phyloP scores from a whole-genome alignment of 2,797 vertebrate species.

The Lycodopsis pacificus region DNA sequence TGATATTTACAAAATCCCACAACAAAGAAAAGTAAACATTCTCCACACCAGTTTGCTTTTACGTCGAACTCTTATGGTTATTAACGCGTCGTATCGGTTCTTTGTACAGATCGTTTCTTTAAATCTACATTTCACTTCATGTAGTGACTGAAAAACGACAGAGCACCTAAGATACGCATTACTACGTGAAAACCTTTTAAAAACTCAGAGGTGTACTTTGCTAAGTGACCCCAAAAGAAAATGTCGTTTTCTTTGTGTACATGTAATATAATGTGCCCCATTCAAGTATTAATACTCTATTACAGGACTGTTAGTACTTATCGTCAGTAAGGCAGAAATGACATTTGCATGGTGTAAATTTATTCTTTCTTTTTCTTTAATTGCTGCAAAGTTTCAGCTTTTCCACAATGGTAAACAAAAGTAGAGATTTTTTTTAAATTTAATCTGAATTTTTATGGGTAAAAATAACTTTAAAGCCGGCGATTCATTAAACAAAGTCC shows the following conservation, averaged over 20 bases:
- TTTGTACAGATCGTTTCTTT: constrained; percentile 62
- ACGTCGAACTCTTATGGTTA: constrained; percentile 64
- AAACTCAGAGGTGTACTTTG: constrained; percentile 26
- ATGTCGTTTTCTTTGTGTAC: background rate
- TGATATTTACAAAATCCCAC: constrained; percentile 90
- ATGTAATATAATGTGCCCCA: constrained; percentile 24
- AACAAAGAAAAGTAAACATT: constrained; percentile 87
- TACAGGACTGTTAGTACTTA: constrained; percentile 58
- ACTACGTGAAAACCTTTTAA: constrained; percentile 44
- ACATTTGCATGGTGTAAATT: constrained; percentile 56
- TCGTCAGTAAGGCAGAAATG: constrained; percentile 78
- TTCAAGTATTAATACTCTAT: constrained; percentile 54
- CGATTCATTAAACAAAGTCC: background rate
- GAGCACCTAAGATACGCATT: constrained; percentile 60
- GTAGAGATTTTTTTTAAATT: background rate
- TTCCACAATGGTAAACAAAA: background rate
- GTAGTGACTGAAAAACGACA: constrained; percentile 47
- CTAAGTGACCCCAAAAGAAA: constrained; percentile 31
- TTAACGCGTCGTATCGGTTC: constrained; percentile 58
- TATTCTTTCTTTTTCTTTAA: constrained; percentile 30
- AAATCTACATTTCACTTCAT: constrained; percentile 38
- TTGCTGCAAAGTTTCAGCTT: constrained; percentile 14
- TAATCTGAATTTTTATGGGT: constrained; percentile 60
- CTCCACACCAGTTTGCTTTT: constrained; percentile 83
- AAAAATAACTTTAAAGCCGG: constrained; percentile 79